Evolutionary conservation across 2,797 vertebrate genomes (phyloP), one percentile per base, ranked within the genome.

Genomic region (Sandelia bainsii): DNA sequence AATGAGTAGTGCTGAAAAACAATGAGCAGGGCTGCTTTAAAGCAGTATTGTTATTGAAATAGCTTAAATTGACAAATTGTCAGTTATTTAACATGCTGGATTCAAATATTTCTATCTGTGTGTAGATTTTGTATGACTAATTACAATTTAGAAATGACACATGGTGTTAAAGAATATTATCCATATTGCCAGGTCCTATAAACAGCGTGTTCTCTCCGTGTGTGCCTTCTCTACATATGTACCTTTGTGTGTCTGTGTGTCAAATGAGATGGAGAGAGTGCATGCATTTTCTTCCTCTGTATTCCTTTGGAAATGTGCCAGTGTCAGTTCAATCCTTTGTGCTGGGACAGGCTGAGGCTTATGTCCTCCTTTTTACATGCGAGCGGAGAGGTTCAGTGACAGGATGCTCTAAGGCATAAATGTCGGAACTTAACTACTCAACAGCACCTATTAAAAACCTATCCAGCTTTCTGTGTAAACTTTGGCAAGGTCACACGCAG

Each of bases 381-480:
- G 63, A 72, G 53, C 45, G 23, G 44, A 40, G 54, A 75, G 27
- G 53, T 34, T 54, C 20, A 27, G n/a, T 67, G 48, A 59, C 25
- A 48, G 59, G 39, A 45, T 56, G 44, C 44, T 52, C 9, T 4
- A 22, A 57, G 72, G 46, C 68, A 22, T 13, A 22, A 20, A 22
- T 64, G 44, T 64, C 19, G 37, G 54, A 25, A 34, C 7, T 8
- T 6, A 34, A 34, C 34, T 34, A 34, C 34, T 34, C 34, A 34
- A 10, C 34, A 34, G 32, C 25, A 48, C 32, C 52, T 45, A 39
- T 32, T 3, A 34, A 73, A 53, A 71, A 13, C 7, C 42, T 49
- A 34, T 37, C 14, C 46, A 39, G 8, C 66, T 51, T 23, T 58
- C 5, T 45, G 1, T 69, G 44, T 42, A 25, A 25, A 39, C 42